Evolutionary conservation across 2,113 vertebrate genomes (phyloP), one percentile per base, ranked within the genome.

Genomic region (Lichenostomus cassidix): DNA sequence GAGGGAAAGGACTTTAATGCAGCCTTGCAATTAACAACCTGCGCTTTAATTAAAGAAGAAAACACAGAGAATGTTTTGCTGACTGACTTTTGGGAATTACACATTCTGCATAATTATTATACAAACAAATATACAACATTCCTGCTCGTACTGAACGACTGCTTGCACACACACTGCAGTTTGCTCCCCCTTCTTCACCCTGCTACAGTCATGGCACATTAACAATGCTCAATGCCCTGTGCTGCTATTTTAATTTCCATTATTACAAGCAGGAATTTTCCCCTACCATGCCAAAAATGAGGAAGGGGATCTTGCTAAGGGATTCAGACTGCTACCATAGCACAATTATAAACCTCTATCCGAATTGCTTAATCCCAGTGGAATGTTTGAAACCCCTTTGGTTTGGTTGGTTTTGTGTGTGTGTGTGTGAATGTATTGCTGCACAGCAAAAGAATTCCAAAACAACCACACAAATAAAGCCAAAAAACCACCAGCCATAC

Each of bases 1-100:
- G 83, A 97, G 56, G 20, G 47, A 91, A 52, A 94, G 35, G 89
- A 78, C 52, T 75, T 91, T 69, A 95, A 85, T 94, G 87, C 92
- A 91, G 63, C 50, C 59, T 87, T 74, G 78, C 71, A 85, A 83
- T 62, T 77, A 89, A 87, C 74, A 87, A 39, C 58, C 49, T 11
- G 42, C 8, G 8, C 39, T 87, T 91, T 73, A 87, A 93, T 94
- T 92, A 77, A 81, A 95, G 78, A 74, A 95, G 33, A 76, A 84
- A 85, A 90, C 59, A 74, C 49, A 86, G 59, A 65, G 59, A 91
- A 62, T 67, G 52, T 79, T 90, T 71, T 35, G 53, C 85, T 67
- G 78, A 49, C 73, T 84, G 39, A 59, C 83, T 75, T 87, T 16
- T 35, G 69, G 78, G 63, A 76, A 63, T 59, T 71, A 84, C 50